Evolutionary conservation across 2,888 invertebrate genomes (phyloP), one percentile per base, ranked within the genome.

Genomic region (Endotricha flammealis): DNA sequence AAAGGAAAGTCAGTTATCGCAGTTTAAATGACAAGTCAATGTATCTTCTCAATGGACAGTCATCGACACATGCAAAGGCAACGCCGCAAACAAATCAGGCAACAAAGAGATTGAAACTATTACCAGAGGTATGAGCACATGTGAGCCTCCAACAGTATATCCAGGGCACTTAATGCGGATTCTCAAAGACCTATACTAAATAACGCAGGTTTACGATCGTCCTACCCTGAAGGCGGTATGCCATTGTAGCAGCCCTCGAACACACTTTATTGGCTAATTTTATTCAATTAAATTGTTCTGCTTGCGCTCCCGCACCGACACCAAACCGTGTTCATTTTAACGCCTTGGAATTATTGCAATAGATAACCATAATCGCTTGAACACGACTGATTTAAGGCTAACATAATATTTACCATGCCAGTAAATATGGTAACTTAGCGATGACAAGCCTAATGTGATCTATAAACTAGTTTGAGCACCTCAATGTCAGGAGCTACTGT

Each of bases 221-320:
- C 46, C 57, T 52, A 46, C 48, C 56, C 53, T 56, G 48, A 52
- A 67, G 60, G 64, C 64, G 82, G 85, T 80, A 82, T 83, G 77
- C 82, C 81, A 82, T 85, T 86, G 85, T 85, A 65, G 67, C 64
- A 59, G 49, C 65, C 67, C 78, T 78, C 69, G 63, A 49, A 57
- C 56, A 53, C 65, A 77, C 62, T 86, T 86, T 86, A 86, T 85
- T 79, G 81, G 80, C 80, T 85, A 85, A 85, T 85, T 85, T 85
- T 75, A 77, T 83, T 80, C 85, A 83, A 85, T 85, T 83, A 83
- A 82, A 83, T 79, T 79, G 81, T 82, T 80, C 72, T 58, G 58
- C 61, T 56, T 64, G 66, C 63, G 55, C 59, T 27, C 29, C 28
- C 31, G 35, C 4, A 57, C 66, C 58, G 48, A 63, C 61, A 53